Conservation (phyloP, 2,888 invertebrate genomes). For the Drosophila formosana region DNA sequence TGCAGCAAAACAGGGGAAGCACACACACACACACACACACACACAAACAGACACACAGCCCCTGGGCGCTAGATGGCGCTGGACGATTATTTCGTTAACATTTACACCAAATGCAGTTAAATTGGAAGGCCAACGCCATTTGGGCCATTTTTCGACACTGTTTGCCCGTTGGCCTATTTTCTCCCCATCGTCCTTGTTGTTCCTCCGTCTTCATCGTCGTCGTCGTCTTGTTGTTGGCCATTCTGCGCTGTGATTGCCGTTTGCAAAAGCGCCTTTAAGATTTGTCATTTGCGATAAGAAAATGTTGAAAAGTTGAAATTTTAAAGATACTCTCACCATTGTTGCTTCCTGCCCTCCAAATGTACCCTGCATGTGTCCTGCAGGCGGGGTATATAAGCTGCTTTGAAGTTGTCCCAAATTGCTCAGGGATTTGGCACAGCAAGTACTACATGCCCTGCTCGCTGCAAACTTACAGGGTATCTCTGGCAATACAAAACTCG, state of each 20-base stretch:
- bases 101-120: constrained; percentile 69
- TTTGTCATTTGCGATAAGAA: constrained; percentile 68
- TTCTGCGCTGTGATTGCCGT: constrained; percentile 45
- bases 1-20: background rate
- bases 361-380: background rate
- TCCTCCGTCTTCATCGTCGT: background rate
- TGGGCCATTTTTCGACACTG: constrained; percentile 39
- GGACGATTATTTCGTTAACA: constrained; percentile 68
- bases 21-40: background rate
- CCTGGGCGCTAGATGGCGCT: constrained; percentile 58
- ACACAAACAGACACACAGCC: background rate
- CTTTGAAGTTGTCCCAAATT: background rate
- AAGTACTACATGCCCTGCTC: too few relatives aligned
- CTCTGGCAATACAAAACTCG: background rate
- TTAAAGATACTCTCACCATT: constrained; percentile 32
- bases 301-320: constrained; percentile 29
- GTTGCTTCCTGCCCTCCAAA: constrained; percentile 2
- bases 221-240: constrained; percentile 14
- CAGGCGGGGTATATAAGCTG: background rate
- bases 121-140: constrained; percentile 58
- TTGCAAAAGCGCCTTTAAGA: constrained; percentile 53
- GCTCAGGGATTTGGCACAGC: background rate
- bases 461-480: background rate
- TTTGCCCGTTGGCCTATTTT: constrained; percentile 55
- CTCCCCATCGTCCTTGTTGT: constrained; percentile 29